Evolutionary conservation across 2,113 vertebrate species (phyloP).

Genomic region (Clupea harengus): DNA sequence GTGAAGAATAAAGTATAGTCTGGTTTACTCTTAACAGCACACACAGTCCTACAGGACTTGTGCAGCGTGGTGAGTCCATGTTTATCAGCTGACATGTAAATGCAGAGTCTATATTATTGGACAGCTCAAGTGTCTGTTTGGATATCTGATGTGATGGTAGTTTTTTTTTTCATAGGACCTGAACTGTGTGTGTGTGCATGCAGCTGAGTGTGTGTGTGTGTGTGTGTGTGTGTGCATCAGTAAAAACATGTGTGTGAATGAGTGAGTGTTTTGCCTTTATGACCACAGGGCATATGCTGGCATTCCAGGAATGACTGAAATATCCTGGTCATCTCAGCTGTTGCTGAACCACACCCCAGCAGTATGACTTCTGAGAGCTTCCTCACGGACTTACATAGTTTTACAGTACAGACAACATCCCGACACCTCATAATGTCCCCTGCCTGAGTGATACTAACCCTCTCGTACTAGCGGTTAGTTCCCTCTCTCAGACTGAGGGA

Average conservation of each 20-base stretch:
- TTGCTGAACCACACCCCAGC: conserved; percentile 1
- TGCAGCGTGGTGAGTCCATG: not conserved
- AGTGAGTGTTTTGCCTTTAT: not conserved
- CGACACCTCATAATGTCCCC: not conserved
- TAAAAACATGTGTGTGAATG: not conserved
- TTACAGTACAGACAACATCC: not conserved
- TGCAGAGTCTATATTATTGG: not conserved
- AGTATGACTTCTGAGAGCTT: not conserved
- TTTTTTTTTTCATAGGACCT: not conserved
- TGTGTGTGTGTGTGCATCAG: not conserved
- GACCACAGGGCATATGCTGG: conserved; percentile 32
- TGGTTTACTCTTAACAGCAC: too few relatives aligned
- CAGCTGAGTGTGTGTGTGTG: conserved; percentile 6
- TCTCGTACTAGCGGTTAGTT: too few relatives aligned
- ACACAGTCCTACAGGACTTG: too few relatives aligned
- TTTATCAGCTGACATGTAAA: conserved; percentile 1
- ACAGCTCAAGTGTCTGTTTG: conserved; percentile 11
- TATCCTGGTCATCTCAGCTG: conserved; percentile 32
- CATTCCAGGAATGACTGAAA: conserved; percentile 45
- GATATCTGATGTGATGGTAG: conserved; percentile 3
- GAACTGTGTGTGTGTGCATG: not conserved
- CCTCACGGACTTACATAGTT: not conserved
- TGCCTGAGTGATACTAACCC: not conserved
- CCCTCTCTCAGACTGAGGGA: too few relatives aligned
- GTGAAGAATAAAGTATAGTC: too few relatives aligned